Evolutionary conservation across 2,888 invertebrate genomes (phyloP).

Genomic region (Capitulum mitella): DNA sequence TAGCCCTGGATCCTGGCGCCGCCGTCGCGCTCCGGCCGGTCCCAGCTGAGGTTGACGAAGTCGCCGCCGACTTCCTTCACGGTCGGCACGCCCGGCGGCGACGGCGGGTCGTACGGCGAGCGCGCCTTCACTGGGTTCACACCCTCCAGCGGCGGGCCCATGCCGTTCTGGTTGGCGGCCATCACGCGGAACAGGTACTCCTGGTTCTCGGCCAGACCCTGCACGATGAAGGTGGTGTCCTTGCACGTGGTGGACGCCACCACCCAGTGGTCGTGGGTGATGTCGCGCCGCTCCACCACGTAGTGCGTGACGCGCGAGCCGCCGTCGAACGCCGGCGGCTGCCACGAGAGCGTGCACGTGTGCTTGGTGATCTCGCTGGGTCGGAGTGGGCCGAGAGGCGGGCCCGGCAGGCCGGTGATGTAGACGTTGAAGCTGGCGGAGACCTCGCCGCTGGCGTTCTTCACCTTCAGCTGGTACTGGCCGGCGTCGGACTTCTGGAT

Average conservation of each 20-base stretch:
- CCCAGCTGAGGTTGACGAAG: conserved; percentile 95
- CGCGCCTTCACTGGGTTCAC: conserved; percentile 83
- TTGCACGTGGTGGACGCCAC: conserved; percentile 67
- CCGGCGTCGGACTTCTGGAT: conserved; percentile 85
- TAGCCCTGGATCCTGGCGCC: conserved; percentile 96
- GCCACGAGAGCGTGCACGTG: conserved; percentile 88
- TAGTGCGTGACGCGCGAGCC: conserved; percentile 87
- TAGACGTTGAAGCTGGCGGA: conserved; percentile 72
- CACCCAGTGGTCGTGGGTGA: conserved; percentile 80
- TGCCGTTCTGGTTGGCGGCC: conserved; percentile 94
- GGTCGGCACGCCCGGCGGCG: conserved; percentile 82
- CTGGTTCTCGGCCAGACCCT: conserved; percentile 90
- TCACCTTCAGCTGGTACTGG: conserved; percentile 73
- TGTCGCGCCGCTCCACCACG: conserved; percentile 87
- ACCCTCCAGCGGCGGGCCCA: conserved; percentile 83
- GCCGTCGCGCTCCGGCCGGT: conserved; percentile 86
- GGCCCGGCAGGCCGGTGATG: conserved; percentile 86
- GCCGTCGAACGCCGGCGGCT: conserved; percentile 87
- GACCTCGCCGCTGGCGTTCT: conserved; percentile 83
- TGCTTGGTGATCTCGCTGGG: conserved; percentile 82
- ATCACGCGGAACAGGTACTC: conserved; percentile 96
- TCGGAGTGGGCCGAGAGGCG: conserved; percentile 84
- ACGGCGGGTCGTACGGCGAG: conserved; percentile 82
- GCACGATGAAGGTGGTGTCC: conserved; percentile 80
- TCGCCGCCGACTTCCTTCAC: conserved; percentile 93